A percentile compares a stretch with the other conserved stretches of the same genome.
Conservation (phyloP, 1,140 invertebrate species). For the Drosophila pseudoobscura region DNA sequence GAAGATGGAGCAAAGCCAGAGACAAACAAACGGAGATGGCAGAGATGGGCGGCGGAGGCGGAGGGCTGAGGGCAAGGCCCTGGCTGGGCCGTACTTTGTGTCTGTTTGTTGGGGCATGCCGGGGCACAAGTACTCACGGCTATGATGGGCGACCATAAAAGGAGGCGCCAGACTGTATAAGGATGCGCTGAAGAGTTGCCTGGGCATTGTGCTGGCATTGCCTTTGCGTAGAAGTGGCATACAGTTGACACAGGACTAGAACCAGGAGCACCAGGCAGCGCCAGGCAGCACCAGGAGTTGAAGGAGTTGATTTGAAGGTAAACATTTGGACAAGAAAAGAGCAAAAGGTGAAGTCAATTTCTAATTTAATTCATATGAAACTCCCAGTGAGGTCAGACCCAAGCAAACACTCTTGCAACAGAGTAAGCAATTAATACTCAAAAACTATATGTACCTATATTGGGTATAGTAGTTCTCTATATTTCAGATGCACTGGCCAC, state of each 20-base stretch:
- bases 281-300: slow-evolving; percentile 21
- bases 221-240: slow-evolving; percentile 68
- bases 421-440: too few species aligned
- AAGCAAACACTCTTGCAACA: background rate
- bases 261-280: background rate
- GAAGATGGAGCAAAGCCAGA: slow-evolving; percentile 1
- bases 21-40: slow-evolving; percentile 30
- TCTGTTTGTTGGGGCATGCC: slow-evolving; percentile 67
- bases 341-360: slow-evolving; percentile 54
- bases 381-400: slow-evolving; percentile 13
- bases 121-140: slow-evolving; percentile 52
- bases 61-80: slow-evolving; percentile 35
- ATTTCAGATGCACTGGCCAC: slow-evolving; percentile 1
- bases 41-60: background rate
- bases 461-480: too few species aligned
- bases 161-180: slow-evolving; percentile 76
- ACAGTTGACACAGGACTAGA: slow-evolving; percentile 72
- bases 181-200: slow-evolving; percentile 59
- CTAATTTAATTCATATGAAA: slow-evolving; percentile 37
- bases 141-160: slow-evolving; percentile 69
- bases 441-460: too few species aligned
- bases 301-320: slow-evolving; percentile 76
- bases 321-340: slow-evolving; percentile 70
- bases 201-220: slow-evolving; percentile 60
- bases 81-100: slow-evolving; percentile 56